A percentile compares a stretch with the other conserved stretches of the same genome.
Conservation (phyloP, 2,113 vertebrate species). For the Acanthisitta chloris region DNA sequence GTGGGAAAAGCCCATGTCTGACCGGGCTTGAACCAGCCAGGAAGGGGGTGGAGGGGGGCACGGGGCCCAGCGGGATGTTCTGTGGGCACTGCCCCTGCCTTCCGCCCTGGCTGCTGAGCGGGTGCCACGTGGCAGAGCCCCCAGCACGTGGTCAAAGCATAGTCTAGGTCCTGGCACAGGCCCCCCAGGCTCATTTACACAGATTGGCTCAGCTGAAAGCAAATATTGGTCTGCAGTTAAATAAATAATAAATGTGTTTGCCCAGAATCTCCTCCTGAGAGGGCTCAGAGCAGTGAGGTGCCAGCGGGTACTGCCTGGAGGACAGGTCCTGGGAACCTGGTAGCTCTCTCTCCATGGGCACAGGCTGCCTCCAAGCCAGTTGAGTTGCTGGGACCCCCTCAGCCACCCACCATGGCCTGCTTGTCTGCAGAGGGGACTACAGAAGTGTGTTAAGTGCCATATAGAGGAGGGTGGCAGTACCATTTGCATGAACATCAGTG, state of each 20-base stretch:
- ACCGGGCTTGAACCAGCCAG: fast-evolving
- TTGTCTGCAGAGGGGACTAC: background rate
- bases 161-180: background rate
- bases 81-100: background rate
- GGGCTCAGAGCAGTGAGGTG: background rate
- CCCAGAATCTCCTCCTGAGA: conserved; percentile 21
- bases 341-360: background rate
- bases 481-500: background rate
- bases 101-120: fast-evolving
- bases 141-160: fast-evolving
- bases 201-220: conserved; percentile 20
- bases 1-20: background rate
- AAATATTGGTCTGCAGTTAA: conserved; percentile 63
- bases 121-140: background rate
- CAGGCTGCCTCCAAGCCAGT: background rate
- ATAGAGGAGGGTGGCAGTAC: background rate
- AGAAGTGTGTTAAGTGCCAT: fast-evolving
- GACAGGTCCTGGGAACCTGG: background rate
- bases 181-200: background rate
- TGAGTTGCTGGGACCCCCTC: background rate
- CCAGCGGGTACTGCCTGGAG: background rate
- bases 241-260: conserved; percentile 61
- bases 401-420: fast-evolving
- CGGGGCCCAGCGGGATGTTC: fast-evolving
- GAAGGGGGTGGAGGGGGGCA: background rate